Conservation (phyloP, 2,888 invertebrate species). For the Terebella lapidaria region DNA sequence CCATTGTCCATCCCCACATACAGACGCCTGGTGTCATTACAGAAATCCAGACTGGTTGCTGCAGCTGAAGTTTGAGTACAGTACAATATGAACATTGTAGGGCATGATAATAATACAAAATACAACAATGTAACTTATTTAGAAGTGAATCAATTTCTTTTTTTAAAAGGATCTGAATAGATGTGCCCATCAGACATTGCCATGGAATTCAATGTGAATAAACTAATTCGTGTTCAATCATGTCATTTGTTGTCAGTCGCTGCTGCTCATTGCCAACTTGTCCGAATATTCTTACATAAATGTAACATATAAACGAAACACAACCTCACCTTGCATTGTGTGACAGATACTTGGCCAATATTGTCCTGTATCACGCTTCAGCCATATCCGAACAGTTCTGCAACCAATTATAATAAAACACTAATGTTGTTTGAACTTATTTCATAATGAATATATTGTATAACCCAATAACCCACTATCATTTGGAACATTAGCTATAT, state of each 20-base stretch:
- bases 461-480: not conserved
- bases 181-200: not conserved
- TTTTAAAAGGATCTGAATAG: constrained; percentile 20
- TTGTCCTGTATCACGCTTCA: constrained; percentile 94
- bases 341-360: constrained; percentile 99
- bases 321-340: constrained; percentile 67
- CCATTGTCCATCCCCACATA: constrained; percentile 97
- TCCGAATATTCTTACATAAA: not conserved
- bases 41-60: constrained; percentile 83
- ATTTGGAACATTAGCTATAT: not conserved
- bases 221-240: too few relatives aligned
- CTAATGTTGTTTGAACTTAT: not conserved
- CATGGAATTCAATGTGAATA: too few relatives aligned
- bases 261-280: not conserved
- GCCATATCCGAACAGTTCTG: constrained; percentile 93
- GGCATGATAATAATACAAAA: too few relatives aligned
- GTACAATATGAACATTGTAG: too few relatives aligned
- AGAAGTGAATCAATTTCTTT: too few relatives aligned
- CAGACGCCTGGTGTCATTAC: constrained; percentile 77
- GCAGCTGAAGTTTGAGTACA: too few relatives aligned
- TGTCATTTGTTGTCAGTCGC: too few relatives aligned
- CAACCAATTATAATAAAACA: too few relatives aligned
- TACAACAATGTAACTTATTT: too few relatives aligned
- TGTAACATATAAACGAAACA: not conserved
- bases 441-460: not conserved